Conservation (phyloP, 2,797 vertebrate species). For the Cephalopachus bancanus region DNA sequence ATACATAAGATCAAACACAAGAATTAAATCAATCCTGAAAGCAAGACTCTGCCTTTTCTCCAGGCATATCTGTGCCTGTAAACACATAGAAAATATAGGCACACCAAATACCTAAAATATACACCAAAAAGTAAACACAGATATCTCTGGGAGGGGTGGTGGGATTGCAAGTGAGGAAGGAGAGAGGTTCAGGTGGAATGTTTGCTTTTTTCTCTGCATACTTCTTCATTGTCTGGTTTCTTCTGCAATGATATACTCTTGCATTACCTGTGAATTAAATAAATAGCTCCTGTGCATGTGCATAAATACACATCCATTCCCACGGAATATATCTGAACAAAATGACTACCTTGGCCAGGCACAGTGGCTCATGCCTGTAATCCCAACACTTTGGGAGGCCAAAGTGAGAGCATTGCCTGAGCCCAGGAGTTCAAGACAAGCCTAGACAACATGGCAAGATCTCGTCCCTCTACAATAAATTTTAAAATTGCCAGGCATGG, state of each 20-base stretch:
- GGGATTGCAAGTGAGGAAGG: not conserved
- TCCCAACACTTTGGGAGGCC: no score
- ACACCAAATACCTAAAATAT: not conserved
- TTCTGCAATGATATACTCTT: not conserved
- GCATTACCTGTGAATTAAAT: not conserved
- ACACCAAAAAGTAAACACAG: not conserved
- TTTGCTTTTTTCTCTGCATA: not conserved
- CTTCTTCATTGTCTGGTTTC: slow-evolving; percentile 14
- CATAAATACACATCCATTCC: not conserved
- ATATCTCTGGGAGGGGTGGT: not conserved
- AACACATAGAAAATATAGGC: not conserved
- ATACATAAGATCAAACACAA: not conserved
- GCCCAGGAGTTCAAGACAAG: no score
- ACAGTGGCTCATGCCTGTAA: no score
- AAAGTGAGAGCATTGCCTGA: no score
- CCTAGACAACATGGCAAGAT: no score
- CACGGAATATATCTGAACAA: not conserved
- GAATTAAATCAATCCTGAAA: slow-evolving; percentile 20
- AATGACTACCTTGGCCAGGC: not conserved
- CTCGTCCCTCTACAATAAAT: no score
- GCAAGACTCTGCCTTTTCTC: not conserved
- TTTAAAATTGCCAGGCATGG: no score
- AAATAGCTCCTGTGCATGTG: not conserved
- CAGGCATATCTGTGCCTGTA: not conserved
- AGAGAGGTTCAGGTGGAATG: not conserved